phyloP scores from a whole-genome alignment of 2,888 invertebrate genomes.

The Cynaeus angustus region DNA sequence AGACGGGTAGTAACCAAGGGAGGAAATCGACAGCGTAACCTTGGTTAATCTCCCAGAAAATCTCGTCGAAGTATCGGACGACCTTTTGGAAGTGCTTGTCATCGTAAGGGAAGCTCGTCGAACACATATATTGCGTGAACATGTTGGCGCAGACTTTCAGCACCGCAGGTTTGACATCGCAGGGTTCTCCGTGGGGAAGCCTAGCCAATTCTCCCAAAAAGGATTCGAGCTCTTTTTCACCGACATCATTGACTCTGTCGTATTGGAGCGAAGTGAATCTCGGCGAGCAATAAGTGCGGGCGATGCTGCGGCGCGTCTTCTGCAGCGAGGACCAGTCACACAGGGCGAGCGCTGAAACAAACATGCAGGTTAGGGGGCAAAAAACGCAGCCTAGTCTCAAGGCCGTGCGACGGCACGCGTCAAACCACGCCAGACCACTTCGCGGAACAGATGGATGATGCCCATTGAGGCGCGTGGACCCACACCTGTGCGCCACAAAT shows the following conservation, averaged over 20 bases:
- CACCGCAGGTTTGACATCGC: slow-evolving; percentile 81
- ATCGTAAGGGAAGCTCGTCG: slow-evolving; percentile 81
- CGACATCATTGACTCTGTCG: slow-evolving; percentile 82
- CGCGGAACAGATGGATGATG: slow-evolving; percentile 59
- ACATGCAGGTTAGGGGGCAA: slow-evolving; percentile 59
- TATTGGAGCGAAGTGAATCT: slow-evolving; percentile 83
- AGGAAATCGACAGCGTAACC: slow-evolving; percentile 91
- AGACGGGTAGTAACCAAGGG: slow-evolving; percentile 86
- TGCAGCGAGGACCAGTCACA: slow-evolving; percentile 93
- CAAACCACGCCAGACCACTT: slow-evolving; percentile 58
- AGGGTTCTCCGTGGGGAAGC: slow-evolving; percentile 70
- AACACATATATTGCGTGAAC: slow-evolving; percentile 91
- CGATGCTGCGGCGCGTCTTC: slow-evolving; percentile 84
- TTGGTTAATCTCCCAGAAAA: slow-evolving; percentile 94
- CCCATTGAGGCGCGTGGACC: slow-evolving; percentile 61
- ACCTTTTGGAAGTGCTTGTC: slow-evolving; percentile 80
- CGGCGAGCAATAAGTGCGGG: slow-evolving; percentile 87
- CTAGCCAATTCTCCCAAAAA: slow-evolving; percentile 76
- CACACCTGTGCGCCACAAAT: slow-evolving; percentile 55
- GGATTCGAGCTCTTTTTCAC: slow-evolving; percentile 78
- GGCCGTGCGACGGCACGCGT: slow-evolving; percentile 61
- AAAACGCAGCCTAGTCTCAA: slow-evolving; percentile 64
- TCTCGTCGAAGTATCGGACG: slow-evolving; percentile 84
- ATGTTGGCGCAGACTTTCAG: slow-evolving; percentile 87
- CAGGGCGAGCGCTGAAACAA: slow-evolving; percentile 84